A percentile compares a stretch with the other conserved stretches of the same genome.
Evolutionary conservation across 2,113 vertebrate species (phyloP).

Genomic region (Clarias magur): DNA sequence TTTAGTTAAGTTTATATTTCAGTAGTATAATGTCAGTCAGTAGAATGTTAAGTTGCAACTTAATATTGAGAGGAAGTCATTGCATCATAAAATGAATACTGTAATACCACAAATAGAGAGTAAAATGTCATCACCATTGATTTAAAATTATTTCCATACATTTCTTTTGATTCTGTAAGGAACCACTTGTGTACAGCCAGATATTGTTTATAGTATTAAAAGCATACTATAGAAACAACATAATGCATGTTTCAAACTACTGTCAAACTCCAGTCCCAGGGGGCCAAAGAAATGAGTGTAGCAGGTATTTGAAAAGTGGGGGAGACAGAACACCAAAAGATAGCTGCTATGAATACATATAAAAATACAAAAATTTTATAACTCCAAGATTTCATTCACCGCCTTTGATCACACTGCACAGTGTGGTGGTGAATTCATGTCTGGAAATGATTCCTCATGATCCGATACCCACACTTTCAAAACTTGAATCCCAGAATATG

Average conservation of each 20-base stretch:
- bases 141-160: no score
- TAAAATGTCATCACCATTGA: background rate
- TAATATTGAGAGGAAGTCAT: background rate
- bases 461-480: no score
- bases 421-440: no score
- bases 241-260: background rate
- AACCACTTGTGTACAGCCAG: background rate
- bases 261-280: background rate
- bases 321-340: background rate
- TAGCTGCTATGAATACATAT: background rate
- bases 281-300: background rate
- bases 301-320: background rate
- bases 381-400: no score
- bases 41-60: background rate
- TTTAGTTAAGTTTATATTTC: constrained; percentile 14
- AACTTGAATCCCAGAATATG: no score
- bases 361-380: background rate
- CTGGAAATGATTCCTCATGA: no score
- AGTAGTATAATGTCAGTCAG: constrained; percentile 18
- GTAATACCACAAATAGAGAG: background rate
- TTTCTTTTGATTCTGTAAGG: no score
- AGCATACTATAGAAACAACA: background rate
- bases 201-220: background rate
- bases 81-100: background rate
- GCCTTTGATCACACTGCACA: no score